Evolutionary conservation across 2,113 vertebrate species (phyloP), one percentile per base, ranked within the genome.

Genomic region (Silurus meridionalis): DNA sequence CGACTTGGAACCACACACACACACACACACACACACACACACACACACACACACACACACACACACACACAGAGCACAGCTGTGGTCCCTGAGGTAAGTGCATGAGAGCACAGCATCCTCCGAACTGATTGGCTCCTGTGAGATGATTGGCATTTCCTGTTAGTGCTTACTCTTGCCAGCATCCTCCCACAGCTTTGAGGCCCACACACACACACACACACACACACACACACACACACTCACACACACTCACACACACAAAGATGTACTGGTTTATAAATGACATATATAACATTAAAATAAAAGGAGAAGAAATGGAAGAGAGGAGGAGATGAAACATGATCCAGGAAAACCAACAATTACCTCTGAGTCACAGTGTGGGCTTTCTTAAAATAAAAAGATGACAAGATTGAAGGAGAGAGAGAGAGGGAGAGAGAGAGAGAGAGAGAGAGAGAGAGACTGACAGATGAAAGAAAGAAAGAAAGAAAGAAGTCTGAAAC

Each of bases 241-340:
- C 74, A 85, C n/a, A 91, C 90, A 91, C 87, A 57, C 48, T 17
- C 58, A 48, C 37, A 91, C 90, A 91, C 86, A n/a, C 88, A 0
- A 0, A 52, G 89, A 75, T 7, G 91, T 89, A 85, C 86, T 82
- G 85, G 92, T 93, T 93, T 91, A 92, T 86, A 89, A 93, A 91
- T 92, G 91, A 87, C 91, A 91, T 87, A 92, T 91, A 92, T 91
- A 86, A 67, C 52, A 82, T 23, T n/a, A 28, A 81, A 46, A 17
- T 60, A 14, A 83, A 83, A 82, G 52, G 28, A 55, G 53, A 58
- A 67, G 52, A 71, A 83, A 48, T 23, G 37, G 25, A 67, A 55
- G 25, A 82, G 61, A 78, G 15, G 83, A 58, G 79, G 82, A 82
- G 78, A 72, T 80, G 89, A 87, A 87, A 90, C 85, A 66, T 6